A percentile compares a stretch with the other conserved stretches of the same genome.
These are phyloP conservation scores for Eupithecia pulchellata DNA, from an alignment of 2,888 invertebrate genomes.

Conservation along the genomic window DNA sequence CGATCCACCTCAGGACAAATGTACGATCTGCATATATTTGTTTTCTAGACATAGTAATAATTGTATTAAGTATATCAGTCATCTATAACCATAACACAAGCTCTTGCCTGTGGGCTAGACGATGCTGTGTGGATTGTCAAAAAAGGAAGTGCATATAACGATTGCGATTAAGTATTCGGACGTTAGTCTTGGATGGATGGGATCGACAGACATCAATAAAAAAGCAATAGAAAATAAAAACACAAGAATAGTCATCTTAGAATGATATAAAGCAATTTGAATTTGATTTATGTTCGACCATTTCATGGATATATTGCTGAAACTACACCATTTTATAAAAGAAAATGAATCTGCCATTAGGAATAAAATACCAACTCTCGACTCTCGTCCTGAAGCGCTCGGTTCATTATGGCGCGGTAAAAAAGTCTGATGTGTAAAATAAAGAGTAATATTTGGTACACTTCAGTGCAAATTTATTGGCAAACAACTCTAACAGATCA, in stretches of 20 bases:
- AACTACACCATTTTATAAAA: neutral
- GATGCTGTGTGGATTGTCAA: too few species aligned
- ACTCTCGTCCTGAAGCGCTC: neutral
- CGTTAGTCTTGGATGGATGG: too few species aligned
- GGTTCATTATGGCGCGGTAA: neutral
- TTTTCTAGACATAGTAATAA: too few species aligned
- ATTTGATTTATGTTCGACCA: neutral
- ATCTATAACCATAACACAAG: too few species aligned
- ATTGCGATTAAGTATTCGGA: too few species aligned
- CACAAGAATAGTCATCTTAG: too few species aligned
- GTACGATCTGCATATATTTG: too few species aligned
- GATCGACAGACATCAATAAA: neutral
- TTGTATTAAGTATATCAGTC: too few species aligned
- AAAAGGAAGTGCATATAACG: too few species aligned
- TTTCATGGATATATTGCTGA: neutral
- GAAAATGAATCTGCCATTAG: conserved; percentile 1
- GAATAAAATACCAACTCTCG: conserved; percentile 3
- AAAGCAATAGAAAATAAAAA: neutral
- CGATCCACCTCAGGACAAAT: too few species aligned
- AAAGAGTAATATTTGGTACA: conserved; percentile 1
- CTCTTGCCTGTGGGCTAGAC: too few species aligned
- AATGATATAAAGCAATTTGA: neutral
- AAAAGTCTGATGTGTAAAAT: conserved; percentile 13
- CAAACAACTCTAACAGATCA: neutral
- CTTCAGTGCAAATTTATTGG: neutral